Evolutionary conservation across 2,888 invertebrate species (phyloP), one percentile per base, ranked within the genome.

Genomic region (Syrista parreyssii): DNA sequence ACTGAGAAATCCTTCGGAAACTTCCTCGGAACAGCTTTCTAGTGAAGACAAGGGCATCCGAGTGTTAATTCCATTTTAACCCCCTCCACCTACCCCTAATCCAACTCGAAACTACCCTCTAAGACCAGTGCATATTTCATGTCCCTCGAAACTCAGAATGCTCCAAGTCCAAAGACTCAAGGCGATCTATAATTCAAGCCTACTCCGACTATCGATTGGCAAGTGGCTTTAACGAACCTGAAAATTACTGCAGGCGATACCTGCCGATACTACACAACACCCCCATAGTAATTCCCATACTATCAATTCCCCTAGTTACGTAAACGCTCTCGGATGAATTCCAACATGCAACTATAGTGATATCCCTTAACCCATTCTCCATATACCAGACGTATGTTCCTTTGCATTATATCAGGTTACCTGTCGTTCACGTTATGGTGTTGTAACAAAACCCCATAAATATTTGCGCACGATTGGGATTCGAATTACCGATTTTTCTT

Each of bases 111-210:
- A 90, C 88, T 89, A 89, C 88, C 88, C 87, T 86, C 90, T 87
- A 89, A 91, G 88, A 88, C 85, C 86, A 83, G 84, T 91, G 88
- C 88, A 91, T 91, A 90, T 90, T 91, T 91, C 86, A 91, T 89
- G 87, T 81, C 76, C 77, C 84, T 80, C 75, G 82, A 74, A 82
- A 76, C 78, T 78, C 80, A 74, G 76, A 76, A 77, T 75, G 79
- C 78, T 79, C 81, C 82, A 86, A 82, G 84, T 87, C 85, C 82
- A 80, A 84, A 86, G 86, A 87, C 85, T 87, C 82, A 80, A 83
- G 78, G 82, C 82, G 82, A 86, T 89, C 84, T 86, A 89, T 89
- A 88, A 89, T 89, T 89, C 84, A 88, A 76, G 72, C 79, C 72
- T 32, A 73, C 77, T 76, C 78, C 78, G 74, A 83, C 79, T 86